Base-by-base conservation (phyloP, 2,888 invertebrate species). In the Drosophila sordidula region DNA sequence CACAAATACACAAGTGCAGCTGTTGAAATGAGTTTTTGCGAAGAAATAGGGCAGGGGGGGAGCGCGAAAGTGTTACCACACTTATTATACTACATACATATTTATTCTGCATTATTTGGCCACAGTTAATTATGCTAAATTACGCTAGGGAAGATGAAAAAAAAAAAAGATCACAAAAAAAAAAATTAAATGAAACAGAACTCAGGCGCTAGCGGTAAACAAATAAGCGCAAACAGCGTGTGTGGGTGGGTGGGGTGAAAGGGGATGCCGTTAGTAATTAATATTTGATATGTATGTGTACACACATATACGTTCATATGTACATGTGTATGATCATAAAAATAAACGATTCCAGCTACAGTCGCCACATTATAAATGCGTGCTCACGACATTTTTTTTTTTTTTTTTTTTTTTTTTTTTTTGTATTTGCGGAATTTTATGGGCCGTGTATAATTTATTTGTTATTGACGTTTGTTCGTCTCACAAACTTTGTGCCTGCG, bases 351-450 rank as follows among this genome's bases (percentile, higher is more conserved):
- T 63, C 36, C 58, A 55, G 54, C 52, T 16, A 41, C 54, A 47
- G 52, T 65, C 39, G n/a, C 29, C 66, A 68, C 70, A 75, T 83
- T 78, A 84, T 84, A 80, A 87, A 84, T 87, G 87, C 84, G 87
- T 80, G 87, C 84, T 87, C 87, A 87, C 87, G 82, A 80, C 81
- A 71, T 18, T 79, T 71, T 82, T 2, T 18, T 79, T 71, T 82
- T 80, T 69, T 79, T 18, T 79, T 71, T 82, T 2, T 18, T 79
- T 71, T 82, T 80, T 69, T 79, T 80, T 29, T 34, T 34, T 34
- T 34, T 11, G 11, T 25, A 76, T 72, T 83, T 77, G 62, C 70
- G 72, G 64, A 61, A 55, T 65, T 80, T 62, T 78, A 66, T 70
- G 68, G 64, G 38, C 74, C 55, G 67, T 77, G 46, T 72, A 77